Base-by-base conservation (phyloP, 1,140 invertebrate species). In the Heterodera carotae region DNA sequence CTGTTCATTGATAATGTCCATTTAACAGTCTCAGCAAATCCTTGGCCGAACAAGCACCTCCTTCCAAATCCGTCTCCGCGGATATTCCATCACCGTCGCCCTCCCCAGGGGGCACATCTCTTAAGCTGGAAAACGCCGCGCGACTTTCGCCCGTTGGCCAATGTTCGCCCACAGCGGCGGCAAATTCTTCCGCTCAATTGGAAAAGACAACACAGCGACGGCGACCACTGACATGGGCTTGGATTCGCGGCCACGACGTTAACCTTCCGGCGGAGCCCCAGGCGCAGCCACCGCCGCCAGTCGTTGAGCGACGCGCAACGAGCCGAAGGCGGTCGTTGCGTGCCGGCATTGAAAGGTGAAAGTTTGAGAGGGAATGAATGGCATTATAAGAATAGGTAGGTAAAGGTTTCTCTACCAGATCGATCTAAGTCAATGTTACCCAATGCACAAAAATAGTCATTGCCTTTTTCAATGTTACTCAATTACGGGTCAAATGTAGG, bases 221-320 rank as follows among this genome's bases (percentile, higher is more conserved):
- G 59, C 43, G 72, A n/a, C 56, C 72, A 2, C 56, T 74, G 33
- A 74, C 72, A 5, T 74, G 72, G 72, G 72, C 72, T 10, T 74
- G 72, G 72, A 34, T 74, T 29, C 56, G 72, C 18, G 72, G 72
- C 4, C 72, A 74, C 64, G 72, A 74, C 2, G 56, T 74, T 25
- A 74, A 33, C 56, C 56, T 74, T 31, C 64, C 72, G 36, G 59
- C 72, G 22, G 31, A 15, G 33, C 72, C 3, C 36, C 36, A 6
- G 33, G 8, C 31, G 2, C 69, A 5, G 22, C 48, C 10, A 8
- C 59, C 59, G 10, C 10, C 34, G 25, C 12, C 10, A 10, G 71
- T 34, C n/a, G 36, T 64, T 43, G 64, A 74, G 59, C n/a, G 71
- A 27, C 43, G 39, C 34, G 36, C 71, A 12, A 25, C 34, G 15